Base-by-base conservation (phyloP, 2,797 vertebrate species). In the Hafferia zeledoni region DNA sequence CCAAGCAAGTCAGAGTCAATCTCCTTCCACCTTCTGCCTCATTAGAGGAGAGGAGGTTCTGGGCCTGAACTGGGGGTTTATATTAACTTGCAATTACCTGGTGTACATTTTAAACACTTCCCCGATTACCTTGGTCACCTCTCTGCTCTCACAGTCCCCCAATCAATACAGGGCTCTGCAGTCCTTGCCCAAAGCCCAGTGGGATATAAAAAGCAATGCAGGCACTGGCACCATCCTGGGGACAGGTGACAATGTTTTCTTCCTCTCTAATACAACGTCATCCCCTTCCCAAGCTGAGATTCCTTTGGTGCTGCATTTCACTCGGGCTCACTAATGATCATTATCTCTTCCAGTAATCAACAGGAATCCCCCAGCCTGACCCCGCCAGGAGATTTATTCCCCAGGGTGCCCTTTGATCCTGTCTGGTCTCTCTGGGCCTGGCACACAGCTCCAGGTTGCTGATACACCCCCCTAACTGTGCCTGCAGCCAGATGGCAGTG, bases 401-500 rank as follows among this genome's bases (percentile, higher is more conserved):
- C 80, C 84, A 27, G n/a, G 50, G 80, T 96, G 81, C 88, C 96
- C 97, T 97, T 93, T 96, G 93, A 94, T 97, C 95, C 96, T 90
- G 89, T 89, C 94, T 85, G 47, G 72, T 88, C 95, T 97, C 96
- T 97, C 90, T 95, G 96, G 93, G 95, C 57, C 96, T 97, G 92
- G 97, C 94, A 81, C 68, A 23, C 1, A 5, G 83, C 89, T 75
- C 60, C 30, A 78, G 81, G 86, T 81, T 64, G 50, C 96, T 96
- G 96, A 97, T 95, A 94, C 71, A 75, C 83, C 95, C 67, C 94
- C 65, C 49, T 77, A 81, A 94, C 82, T 74, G 59, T 94, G 87
- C 95, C 59, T 89, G 95, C 94, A 80, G 56, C 89, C 97, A 97
- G 97, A 96, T 93, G 96, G 96, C 96, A 96, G 90, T 90, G 49